Base-by-base conservation (phyloP, 2,888 invertebrate genomes). In the Galeruca laticollis region DNA sequence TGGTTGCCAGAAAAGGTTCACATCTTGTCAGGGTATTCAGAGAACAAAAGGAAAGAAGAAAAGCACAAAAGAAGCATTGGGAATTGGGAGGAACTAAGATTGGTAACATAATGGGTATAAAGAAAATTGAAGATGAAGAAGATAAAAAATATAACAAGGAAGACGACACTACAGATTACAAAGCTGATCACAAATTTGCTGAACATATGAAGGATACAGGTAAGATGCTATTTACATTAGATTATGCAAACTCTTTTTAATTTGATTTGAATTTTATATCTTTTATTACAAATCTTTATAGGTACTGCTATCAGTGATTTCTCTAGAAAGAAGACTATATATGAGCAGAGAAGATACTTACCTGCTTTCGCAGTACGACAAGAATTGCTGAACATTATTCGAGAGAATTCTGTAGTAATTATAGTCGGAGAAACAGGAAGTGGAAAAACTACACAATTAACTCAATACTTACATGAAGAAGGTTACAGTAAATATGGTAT, bases 1-100 rank as follows among this genome's bases (percentile, higher is more conserved):
- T 98, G 57, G 93, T 97, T 63, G 94, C 99, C 0, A 90, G 98
- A 3, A 99, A 98, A 86, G 99, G 99, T 0, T 96, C 96, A 0
- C 92, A 93, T 2, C 87, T 96, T 4, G 99, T 99, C 0, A 90
- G 96, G 72, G 92, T 92, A 0, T 96, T 93, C 84, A 90, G 99
- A 63, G 99, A 99, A 83, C 96, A 98, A 83, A 98, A 98, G 82
- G 99, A 99, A 83, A 88, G 97, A n/a, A 90, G 93, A 66, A 97
- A 96, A 83, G 98, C 97, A 0, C 99, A 99, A 84, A 97, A 98
- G 84, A 99, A 99, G 82, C 98, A 99, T 83, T 99, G 99, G 99
- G 98, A 99, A 84, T 86, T 99, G 70, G 96, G 98, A 60, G 99
- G 99, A 49, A 99, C 98, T 1, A 95, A 94, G 79, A 89, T 98